Evolutionary conservation across 2,113 vertebrate genomes (phyloP).

Genomic region (Microcebus lehilahytsara): DNA sequence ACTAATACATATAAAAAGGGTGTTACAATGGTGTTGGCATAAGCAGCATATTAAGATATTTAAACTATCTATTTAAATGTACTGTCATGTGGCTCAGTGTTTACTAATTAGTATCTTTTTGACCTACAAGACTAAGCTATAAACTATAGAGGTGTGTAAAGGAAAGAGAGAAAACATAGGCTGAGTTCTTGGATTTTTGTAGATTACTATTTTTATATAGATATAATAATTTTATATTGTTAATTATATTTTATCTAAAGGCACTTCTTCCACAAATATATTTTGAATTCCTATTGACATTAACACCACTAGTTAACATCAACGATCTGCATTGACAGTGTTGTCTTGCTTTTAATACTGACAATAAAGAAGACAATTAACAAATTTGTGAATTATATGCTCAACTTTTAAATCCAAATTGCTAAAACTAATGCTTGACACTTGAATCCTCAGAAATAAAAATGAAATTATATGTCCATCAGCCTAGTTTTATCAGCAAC

Average conservation of each 20-base stretch:
- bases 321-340: neutral
- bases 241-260: neutral
- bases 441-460: neutral
- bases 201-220: neutral
- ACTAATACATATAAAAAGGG: neutral
- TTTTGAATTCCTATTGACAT: neutral
- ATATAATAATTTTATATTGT: neutral
- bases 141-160: neutral
- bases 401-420: constrained; percentile 14
- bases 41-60: neutral
- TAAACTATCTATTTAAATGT: neutral
- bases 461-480: neutral
- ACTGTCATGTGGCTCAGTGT: neutral
- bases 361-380: neutral
- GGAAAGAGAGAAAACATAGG: neutral
- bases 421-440: neutral
- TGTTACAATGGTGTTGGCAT: neutral
- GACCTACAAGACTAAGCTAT: neutral
- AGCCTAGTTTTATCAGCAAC: neutral
- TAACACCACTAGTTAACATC: neutral
- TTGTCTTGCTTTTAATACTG: constrained; percentile 1
- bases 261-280: neutral
- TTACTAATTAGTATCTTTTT: neutral
- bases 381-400: neutral
- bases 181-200: neutral